Evolutionary conservation across 1,140 invertebrate genomes (phyloP).

Genomic region (Drosophila bifasciata): DNA sequence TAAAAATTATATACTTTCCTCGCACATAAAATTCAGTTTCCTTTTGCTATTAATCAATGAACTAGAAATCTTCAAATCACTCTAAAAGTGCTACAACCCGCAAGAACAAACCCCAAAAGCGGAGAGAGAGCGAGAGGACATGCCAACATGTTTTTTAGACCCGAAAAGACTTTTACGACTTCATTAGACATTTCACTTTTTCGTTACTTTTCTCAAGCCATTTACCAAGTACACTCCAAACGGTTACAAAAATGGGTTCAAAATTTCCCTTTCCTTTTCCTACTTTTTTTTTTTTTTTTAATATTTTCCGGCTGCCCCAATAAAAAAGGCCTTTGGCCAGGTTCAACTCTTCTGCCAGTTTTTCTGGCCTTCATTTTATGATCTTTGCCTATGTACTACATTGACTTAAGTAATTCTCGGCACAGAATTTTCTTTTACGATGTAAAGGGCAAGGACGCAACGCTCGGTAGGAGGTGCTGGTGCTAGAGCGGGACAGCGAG

Average conservation of each 20-base stretch:
- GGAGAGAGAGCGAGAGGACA: constrained; percentile 18
- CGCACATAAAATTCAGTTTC: constrained; percentile 28
- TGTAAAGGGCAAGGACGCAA: constrained; percentile 56
- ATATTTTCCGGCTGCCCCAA: constrained; percentile 76
- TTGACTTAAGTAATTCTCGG: constrained; percentile 80
- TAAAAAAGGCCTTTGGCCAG: constrained; percentile 58
- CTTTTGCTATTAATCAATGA: constrained; percentile 44
- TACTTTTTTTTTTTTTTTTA: constrained; percentile 42
- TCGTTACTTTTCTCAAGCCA: constrained; percentile 53
- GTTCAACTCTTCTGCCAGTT: constrained; percentile 51
- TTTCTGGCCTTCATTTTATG: constrained; percentile 54
- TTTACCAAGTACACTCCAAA: constrained; percentile 61
- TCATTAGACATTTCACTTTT: constrained; percentile 79
- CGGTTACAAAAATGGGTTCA: background rate
- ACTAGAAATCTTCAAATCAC: constrained; percentile 31
- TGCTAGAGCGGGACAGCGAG: constrained; percentile 14
- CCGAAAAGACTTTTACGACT: constrained; percentile 66
- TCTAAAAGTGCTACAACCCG: constrained; percentile 43
- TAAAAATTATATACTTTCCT: background rate
- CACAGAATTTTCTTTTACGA: constrained; percentile 65
- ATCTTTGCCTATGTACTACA: constrained; percentile 72
- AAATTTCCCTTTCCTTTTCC: constrained; percentile 49
- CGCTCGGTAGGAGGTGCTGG: constrained; percentile 1
- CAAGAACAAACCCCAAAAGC: constrained; percentile 50
- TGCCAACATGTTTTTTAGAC: constrained; percentile 59